Conservation (phyloP, 2,888 invertebrate species). For the Trachelus troglodyta region DNA sequence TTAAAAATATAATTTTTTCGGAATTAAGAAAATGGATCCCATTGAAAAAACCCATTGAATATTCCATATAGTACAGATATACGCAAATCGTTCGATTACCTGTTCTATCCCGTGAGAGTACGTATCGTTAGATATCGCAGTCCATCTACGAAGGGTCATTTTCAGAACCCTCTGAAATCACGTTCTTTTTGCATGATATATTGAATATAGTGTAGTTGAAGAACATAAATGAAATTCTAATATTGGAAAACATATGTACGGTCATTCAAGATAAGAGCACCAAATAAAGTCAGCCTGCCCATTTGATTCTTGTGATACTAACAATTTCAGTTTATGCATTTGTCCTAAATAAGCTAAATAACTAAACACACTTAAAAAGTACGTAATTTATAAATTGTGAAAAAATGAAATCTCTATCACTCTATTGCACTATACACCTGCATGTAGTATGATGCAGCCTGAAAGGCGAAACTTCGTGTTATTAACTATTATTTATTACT, state of each 20-base stretch:
- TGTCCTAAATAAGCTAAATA: background rate
- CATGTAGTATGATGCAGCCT: background rate
- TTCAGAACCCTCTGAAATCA: too few relatives aligned
- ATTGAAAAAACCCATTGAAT: background rate
- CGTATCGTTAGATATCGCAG: background rate
- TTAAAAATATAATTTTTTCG: background rate
- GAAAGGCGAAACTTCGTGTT: background rate
- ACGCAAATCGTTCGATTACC: background rate
- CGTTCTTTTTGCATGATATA: background rate
- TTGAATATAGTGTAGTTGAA: background rate
- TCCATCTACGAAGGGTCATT: background rate
- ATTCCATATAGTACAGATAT: background rate
- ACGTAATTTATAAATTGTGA: too few relatives aligned
- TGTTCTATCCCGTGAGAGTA: background rate
- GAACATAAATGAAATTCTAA: background rate
- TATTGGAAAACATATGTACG: background rate
- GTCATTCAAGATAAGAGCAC: background rate
- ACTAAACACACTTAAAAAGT: too few relatives aligned
- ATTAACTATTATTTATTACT: background rate
- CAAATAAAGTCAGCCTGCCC: background rate
- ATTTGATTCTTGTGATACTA: background rate
- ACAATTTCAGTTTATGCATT: background rate
- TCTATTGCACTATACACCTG: background rate
- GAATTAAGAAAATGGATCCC: background rate
- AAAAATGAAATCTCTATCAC: background rate